Conservation (phyloP, 2,888 invertebrate species). For the Rhingia rostrata region DNA sequence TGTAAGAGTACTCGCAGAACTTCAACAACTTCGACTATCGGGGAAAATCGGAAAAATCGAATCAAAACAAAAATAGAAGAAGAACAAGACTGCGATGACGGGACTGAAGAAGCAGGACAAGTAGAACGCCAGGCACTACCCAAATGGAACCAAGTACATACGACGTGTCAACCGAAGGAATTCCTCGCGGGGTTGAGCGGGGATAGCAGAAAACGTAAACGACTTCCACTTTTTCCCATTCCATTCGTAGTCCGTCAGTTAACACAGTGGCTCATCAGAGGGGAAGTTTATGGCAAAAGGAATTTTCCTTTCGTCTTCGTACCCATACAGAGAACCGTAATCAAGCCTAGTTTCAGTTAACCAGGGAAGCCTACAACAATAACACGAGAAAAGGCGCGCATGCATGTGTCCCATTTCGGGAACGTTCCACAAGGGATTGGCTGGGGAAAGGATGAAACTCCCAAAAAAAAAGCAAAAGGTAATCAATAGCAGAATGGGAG, state of each 20-base stretch:
- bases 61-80: conserved; percentile 5
- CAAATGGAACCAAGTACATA: conserved; percentile 13
- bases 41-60: conserved; percentile 43
- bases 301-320: conserved; percentile 38
- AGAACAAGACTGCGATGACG: not conserved
- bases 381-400: conserved; percentile 56
- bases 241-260: not conserved
- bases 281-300: conserved; percentile 52
- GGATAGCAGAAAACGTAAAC: not conserved
- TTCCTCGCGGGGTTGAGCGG: conserved; percentile 1
- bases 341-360: conserved; percentile 43
- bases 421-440: conserved; percentile 29
- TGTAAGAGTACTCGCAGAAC: too few relatives aligned
- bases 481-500: conserved; percentile 12
- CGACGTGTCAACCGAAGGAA: conserved; percentile 8
- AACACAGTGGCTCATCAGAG: conserved; percentile 6
- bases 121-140: conserved; percentile 8
- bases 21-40: not conserved
- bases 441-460: conserved; percentile 1
- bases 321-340: conserved; percentile 27
- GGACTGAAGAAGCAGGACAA: not conserved
- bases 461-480: conserved; percentile 9
- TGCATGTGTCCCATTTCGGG: conserved; percentile 53
- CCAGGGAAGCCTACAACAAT: conserved; percentile 2
- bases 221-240: conserved; percentile 31